Conservation (phyloP, 2,888 invertebrate genomes). For the Phania funesta region DNA sequence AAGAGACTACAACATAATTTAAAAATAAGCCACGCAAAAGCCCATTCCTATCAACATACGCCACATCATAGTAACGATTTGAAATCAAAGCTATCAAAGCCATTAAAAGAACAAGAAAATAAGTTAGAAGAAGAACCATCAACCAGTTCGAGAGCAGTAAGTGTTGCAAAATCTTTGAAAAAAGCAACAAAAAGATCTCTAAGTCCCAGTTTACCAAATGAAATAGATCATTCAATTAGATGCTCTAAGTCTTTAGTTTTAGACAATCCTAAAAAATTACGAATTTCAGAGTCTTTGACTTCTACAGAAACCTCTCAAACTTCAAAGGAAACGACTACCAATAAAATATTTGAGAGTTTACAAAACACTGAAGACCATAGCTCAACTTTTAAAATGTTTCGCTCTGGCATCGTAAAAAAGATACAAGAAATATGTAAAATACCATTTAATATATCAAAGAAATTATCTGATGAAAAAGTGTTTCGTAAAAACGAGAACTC, state of each 20-base stretch:
- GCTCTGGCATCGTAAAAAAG: conserved; percentile 64
- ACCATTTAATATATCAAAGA: conserved; percentile 48
- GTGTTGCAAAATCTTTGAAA: background rate
- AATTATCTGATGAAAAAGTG: background rate
- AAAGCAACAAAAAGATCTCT: conserved; percentile 18
- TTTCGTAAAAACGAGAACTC: conserved; percentile 38
- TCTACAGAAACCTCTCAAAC: background rate
- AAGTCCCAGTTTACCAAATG: background rate
- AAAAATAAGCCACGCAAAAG: conserved; percentile 55
- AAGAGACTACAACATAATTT: conserved; percentile 73
- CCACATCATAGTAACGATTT: background rate
- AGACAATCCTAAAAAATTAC: background rate
- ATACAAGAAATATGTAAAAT: conserved; percentile 67
- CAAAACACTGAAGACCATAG: background rate
- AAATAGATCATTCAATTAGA: background rate
- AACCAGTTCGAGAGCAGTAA: conserved; percentile 9
- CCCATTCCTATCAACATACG: background rate
- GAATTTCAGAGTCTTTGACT: background rate
- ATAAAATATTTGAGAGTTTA: background rate
- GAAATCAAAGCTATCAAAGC: background rate
- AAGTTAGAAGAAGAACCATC: background rate
- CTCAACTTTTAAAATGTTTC: conserved; percentile 19
- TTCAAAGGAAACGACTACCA: background rate
- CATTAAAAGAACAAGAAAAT: conserved; percentile 52
- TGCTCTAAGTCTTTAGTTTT: background rate